These are phyloP conservation scores for Platysteira castanea DNA, from an alignment of 2,113 vertebrate species.

Conservation along the genomic window DNA sequence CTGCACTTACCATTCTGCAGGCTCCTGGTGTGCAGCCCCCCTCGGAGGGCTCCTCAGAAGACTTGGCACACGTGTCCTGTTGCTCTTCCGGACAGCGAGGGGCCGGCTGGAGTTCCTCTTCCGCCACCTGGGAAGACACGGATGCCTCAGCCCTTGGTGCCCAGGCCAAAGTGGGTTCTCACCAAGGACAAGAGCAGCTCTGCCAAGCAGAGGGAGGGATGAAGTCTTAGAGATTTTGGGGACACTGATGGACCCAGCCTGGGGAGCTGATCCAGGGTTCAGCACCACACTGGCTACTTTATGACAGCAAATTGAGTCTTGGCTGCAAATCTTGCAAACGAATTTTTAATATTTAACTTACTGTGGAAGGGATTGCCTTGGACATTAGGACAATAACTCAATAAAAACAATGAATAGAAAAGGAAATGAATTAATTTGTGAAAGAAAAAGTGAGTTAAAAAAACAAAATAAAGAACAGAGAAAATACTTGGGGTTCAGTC, in stretches of 20 bases:
- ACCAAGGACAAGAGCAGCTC: neutral
- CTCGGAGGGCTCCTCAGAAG: neutral
- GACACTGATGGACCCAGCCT: neutral
- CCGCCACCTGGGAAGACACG: neutral
- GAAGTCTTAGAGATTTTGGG: neutral
- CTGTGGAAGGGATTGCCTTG: neutral
- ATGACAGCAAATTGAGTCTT: neutral
- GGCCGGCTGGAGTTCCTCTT: neutral
- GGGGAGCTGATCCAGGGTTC: neutral
- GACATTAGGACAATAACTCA: neutral
- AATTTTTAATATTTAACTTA: neutral
- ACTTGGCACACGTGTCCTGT: rapidly evolving
- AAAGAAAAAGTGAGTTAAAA: neutral
- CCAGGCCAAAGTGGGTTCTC: neutral
- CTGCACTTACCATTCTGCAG: neutral
- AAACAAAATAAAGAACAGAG: neutral
- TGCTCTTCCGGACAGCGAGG: rapidly evolving
- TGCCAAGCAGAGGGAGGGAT: neutral
- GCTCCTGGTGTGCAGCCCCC: neutral
- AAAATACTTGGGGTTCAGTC: neutral
- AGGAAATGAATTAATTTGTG: neutral
- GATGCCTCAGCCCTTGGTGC: neutral
- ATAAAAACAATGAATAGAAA: neutral
- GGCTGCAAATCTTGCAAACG: neutral
- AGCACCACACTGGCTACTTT: neutral